Base-by-base conservation (phyloP, 2,888 invertebrate species). In the Liopterus haemorrhoidalis region DNA sequence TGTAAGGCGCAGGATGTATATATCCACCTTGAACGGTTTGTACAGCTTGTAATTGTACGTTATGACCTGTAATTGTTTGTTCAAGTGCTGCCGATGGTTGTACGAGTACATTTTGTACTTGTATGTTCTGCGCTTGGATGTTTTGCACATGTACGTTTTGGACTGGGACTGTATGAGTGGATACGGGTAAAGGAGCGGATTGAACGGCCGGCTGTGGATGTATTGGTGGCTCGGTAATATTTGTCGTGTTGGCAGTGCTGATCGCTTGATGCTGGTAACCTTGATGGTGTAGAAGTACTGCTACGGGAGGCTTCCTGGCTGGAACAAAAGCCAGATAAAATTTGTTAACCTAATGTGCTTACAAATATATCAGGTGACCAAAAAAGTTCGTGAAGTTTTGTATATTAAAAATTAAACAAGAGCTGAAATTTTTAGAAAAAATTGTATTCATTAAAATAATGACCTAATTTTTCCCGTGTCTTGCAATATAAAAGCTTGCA, bases 291-390 rank as follows among this genome's bases (percentile, higher is more conserved):
- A 56, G 56, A 51, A 50, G 57, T 61, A 67, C 65, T 67, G 70
- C 68, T 73, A 74, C 70, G 69, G 72, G 70, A 70, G 73, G 70
- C 74, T 74, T 75, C 74, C 75, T 75, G 70, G 73, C 75, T 75
- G 71, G 65, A 75, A 75, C 74, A 75, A 74, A 73, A 40, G 39
- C 45, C 41, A 30, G 49, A 49, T 41, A 28, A 45, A 41, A 49
- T 41, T 49, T 50, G 42, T 52, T 22, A 43, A 43, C 30, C 27
- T n/a, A n/a, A n/a, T n/a, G n/a, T n/a, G n/a, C n/a, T n/a, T n/a
- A n/a, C n/a, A n/a, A n/a, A n/a, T n/a, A n/a, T n/a, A n/a, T n/a
- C n/a, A n/a, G n/a, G n/a, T n/a, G n/a, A n/a, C n/a, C n/a, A n/a
- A n/a, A n/a, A n/a, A n/a, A n/a, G n/a, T n/a, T n/a, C n/a, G n/a